Evolutionary conservation across 2,888 invertebrate genomes (phyloP).

Genomic region (Synanthedon myopaeformis): DNA sequence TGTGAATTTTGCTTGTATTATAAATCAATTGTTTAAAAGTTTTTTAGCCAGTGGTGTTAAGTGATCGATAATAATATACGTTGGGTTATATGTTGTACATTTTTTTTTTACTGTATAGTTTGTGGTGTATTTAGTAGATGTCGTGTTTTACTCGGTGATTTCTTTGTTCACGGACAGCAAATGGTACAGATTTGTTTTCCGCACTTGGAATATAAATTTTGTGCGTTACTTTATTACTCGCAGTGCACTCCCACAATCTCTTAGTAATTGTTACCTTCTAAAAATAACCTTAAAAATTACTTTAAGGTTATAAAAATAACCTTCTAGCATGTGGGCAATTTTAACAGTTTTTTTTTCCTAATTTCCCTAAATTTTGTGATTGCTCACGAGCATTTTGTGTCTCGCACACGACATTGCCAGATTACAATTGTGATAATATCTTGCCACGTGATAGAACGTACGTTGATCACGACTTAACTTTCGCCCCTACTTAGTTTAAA

Average conservation of each 20-base stretch:
- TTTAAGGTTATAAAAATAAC: not conserved
- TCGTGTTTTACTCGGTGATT: conserved; percentile 31
- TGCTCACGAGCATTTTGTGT: conserved; percentile 29
- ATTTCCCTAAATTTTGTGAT: conserved; percentile 2
- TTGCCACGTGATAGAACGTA: conserved; percentile 48
- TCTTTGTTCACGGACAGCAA: conserved; percentile 5
- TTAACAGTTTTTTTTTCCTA: not conserved
- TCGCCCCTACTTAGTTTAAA: conserved; percentile 22
- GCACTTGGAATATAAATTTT: conserved; percentile 25
- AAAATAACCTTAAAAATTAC: not conserved
- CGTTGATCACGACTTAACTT: conserved; percentile 30
- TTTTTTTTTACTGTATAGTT: conserved; percentile 56
- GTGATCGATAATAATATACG: conserved; percentile 44
- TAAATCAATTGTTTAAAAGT: conserved; percentile 33
- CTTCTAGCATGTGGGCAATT: not conserved
- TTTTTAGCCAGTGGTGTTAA: conserved; percentile 35
- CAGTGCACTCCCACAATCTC: not conserved
- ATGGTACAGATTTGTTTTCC: conserved; percentile 30
- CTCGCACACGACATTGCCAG: conserved; percentile 23
- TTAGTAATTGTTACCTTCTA: not conserved
- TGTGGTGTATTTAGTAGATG: conserved; percentile 33
- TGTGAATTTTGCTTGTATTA: conserved; percentile 50
- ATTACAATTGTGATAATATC: conserved; percentile 55
- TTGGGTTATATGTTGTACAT: conserved; percentile 44
- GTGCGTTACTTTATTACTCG: conserved; percentile 10